These are phyloP conservation scores for Lucilia sericata DNA, from an alignment of 1,140 invertebrate genomes.

Conservation along the genomic window DNA sequence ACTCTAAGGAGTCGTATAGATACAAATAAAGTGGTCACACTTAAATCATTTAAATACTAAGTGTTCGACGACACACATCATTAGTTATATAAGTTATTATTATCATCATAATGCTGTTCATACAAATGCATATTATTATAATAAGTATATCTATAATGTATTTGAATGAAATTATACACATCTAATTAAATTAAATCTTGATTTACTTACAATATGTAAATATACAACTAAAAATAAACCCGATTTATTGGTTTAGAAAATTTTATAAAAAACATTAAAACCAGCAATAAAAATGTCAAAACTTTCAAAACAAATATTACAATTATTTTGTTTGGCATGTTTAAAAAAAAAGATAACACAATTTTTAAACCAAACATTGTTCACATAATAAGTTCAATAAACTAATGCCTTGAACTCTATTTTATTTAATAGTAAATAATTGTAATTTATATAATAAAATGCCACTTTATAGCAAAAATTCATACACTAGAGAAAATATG, in stretches of 20 bases:
- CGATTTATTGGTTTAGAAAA: not conserved
- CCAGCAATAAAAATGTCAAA: not conserved
- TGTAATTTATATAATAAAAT: not conserved
- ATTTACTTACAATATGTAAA: not conserved
- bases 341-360: not conserved
- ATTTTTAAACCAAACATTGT: not conserved
- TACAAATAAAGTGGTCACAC: not conserved
- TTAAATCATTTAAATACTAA: not conserved
- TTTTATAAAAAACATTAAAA: not conserved
- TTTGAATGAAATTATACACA: not conserved
- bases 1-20: not conserved
- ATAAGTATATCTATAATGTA: no score
- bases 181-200: not conserved
- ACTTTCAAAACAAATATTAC: slow-evolving; percentile 20
- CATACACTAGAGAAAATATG: not conserved
- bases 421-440: slow-evolving; percentile 2
- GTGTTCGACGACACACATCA: not conserved
- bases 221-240: not conserved
- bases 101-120: no score
- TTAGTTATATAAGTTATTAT: not conserved
- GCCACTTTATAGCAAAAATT: not conserved
- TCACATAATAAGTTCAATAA: slow-evolving; percentile 7
- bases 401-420: slow-evolving; percentile 26
- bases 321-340: not conserved
- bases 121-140: no score